A percentile compares a stretch with the other conserved stretches of the same genome.
Conservation (phyloP, 2,797 vertebrate species). For the Limnodromus scolopaceus region DNA sequence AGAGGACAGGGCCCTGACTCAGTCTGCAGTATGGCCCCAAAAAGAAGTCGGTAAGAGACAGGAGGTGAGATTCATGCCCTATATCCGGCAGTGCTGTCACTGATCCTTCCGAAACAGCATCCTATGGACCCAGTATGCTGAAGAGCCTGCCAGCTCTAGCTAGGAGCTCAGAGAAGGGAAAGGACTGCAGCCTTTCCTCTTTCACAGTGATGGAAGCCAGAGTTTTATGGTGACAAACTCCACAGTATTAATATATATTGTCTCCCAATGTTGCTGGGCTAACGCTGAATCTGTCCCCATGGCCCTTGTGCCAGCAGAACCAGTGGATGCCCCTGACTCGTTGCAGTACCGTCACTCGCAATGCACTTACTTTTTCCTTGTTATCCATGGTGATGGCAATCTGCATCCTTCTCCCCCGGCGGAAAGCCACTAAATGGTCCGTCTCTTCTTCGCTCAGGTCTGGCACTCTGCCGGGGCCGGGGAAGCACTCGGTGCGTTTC, state of each 20-base stretch:
- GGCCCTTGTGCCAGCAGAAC: neutral
- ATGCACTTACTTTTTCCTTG: conserved; percentile 77
- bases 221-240: neutral
- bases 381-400: conserved; percentile 76
- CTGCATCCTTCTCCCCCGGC: conserved; percentile 75
- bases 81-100: neutral
- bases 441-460: conserved; percentile 69
- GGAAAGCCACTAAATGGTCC: conserved; percentile 72
- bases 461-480: conserved; percentile 52
- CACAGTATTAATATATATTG: neutral
- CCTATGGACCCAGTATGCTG: neutral
- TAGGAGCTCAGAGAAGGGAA: neutral
- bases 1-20: neutral
- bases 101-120: neutral
- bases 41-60: neutral
- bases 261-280: neutral
- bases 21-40: neutral
- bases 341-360: neutral
- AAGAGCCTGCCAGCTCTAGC: neutral
- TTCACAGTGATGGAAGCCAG: neutral
- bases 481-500: conserved; percentile 72
- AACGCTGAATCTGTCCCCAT: neutral
- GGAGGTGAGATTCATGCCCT: neutral
- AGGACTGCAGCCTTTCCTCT: neutral
- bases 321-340: neutral